Evolutionary conservation across 2,113 vertebrate genomes (phyloP), one percentile per base, ranked within the genome.

Genomic region (Ptilorrhoa leucosticta): DNA sequence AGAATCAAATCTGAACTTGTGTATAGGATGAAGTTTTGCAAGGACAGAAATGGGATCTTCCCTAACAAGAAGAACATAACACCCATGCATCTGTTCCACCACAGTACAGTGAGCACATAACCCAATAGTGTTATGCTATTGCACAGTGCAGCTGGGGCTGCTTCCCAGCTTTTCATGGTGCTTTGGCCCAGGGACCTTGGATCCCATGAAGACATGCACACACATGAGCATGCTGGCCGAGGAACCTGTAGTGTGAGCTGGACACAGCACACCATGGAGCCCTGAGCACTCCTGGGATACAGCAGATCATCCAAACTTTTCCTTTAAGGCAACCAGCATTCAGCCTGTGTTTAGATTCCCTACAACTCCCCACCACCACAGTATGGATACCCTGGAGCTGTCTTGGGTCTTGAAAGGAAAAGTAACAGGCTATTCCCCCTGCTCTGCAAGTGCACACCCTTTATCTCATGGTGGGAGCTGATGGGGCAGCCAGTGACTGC

Each of bases 211-310:
- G 15, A 28, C 8, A 10, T 30, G 19, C 16, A 48, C 9, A 24
- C 1, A 3, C 7, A 13, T 24, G 18, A 9, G 2, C 58, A 15
- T 3, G 0, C 24, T 60, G 53, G 12, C 11, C 21, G 42, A 20
- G 39, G 23, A 80, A 65, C 26, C 15, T 78, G 58, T 18, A 45
- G 11, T 33, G 16, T 23, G 8, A 72, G 30, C 18, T 51, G 44
- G 9, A 39, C 1, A 2, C 19, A 63, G n/a, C 58, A 48, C 21
- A 37, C 23, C 21, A 8, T 10, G 30, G 18, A 85, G 48, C 7
- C 44, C 70, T 33, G 11, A 75, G 6, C 40, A 40, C 14, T 20
- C 8, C 65, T 40, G 37, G 18, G 31, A 77, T 40, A 14, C 20
- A 65, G 27, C 4, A 4, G 28, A 26, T 37, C 5, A 80, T 37